Conservation (phyloP, 2,888 invertebrate genomes). For the Leptarthrus brevirostris region DNA sequence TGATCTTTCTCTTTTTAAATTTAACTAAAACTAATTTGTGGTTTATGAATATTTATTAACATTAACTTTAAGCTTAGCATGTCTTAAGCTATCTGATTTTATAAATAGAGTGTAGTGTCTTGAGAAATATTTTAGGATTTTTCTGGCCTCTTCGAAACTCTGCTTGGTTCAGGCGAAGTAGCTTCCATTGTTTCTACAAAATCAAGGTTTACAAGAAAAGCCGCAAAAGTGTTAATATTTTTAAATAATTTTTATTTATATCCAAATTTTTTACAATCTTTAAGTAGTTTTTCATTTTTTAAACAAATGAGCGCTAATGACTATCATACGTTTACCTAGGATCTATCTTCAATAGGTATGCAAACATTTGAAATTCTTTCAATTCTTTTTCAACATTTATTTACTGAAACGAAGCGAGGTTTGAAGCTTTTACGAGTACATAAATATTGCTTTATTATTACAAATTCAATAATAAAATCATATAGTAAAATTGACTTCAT, state of each 20-base stretch:
- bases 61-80: no score
- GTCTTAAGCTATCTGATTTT: no score
- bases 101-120: no score
- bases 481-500: slow-evolving; percentile 23
- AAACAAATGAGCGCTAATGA: slow-evolving; percentile 37
- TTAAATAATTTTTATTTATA: slow-evolving; percentile 46
- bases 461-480: slow-evolving; percentile 12
- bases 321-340: slow-evolving; percentile 34
- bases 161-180: no score
- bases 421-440: slow-evolving; percentile 38
- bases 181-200: no score
- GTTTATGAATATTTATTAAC: no score
- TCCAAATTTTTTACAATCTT: slow-evolving; percentile 46
- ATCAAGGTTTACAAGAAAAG: no score
- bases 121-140: no score
- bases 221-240: slow-evolving; percentile 22
- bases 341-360: slow-evolving; percentile 32
- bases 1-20: no score
- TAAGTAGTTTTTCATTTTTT: slow-evolving; percentile 34
- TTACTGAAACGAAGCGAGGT: slow-evolving; percentile 35
- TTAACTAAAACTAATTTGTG: no score
- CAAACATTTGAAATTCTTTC: slow-evolving; percentile 29
- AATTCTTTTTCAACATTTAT: neutral
- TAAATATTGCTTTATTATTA: slow-evolving; percentile 30
- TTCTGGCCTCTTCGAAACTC: no score